Evolutionary conservation across 2,797 vertebrate genomes (phyloP).

Genomic region (Sebastes steindachneri): DNA sequence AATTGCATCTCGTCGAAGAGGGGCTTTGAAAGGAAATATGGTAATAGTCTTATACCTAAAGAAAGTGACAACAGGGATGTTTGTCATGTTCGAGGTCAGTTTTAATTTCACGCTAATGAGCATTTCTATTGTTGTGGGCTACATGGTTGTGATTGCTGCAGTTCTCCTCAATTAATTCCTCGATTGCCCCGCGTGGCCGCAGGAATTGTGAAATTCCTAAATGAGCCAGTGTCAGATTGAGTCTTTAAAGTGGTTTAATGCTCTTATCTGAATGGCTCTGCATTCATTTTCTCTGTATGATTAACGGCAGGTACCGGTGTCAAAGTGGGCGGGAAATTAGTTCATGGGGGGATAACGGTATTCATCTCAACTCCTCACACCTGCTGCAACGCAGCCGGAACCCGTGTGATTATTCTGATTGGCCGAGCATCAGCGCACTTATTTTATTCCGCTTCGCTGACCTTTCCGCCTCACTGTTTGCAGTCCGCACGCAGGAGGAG

Average conservation of each 20-base stretch:
- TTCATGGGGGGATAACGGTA: constrained; percentile 36
- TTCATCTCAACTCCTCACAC: constrained; percentile 44
- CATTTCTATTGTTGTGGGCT: constrained; percentile 51
- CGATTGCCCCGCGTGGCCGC: constrained; percentile 50
- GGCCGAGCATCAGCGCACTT: constrained; percentile 50
- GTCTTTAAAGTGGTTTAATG: constrained; percentile 57
- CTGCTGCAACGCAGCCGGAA: constrained; percentile 33
- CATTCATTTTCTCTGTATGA: constrained; percentile 57
- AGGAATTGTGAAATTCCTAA: constrained; percentile 66
- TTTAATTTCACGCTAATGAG: constrained; percentile 65
- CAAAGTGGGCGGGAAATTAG: constrained; percentile 41
- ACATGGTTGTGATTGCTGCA: constrained; percentile 23
- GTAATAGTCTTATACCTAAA: neutral
- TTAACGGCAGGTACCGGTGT: constrained; percentile 49
- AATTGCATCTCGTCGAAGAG: constrained; percentile 41
- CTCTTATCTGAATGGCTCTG: constrained; percentile 57
- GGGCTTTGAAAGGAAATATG: constrained; percentile 25
- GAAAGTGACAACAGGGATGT: neutral
- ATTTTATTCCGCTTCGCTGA: constrained; percentile 59
- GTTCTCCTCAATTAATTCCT: constrained; percentile 71
- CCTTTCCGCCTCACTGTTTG: constrained; percentile 51
- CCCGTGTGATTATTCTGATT: constrained; percentile 69
- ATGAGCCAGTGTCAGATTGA: constrained; percentile 70
- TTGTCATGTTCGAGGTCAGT: constrained; percentile 39
- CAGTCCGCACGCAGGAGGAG: constrained; percentile 6